phyloP scores from a whole-genome alignment of 2,888 invertebrate species.

The Rhyacophila evoluta region DNA sequence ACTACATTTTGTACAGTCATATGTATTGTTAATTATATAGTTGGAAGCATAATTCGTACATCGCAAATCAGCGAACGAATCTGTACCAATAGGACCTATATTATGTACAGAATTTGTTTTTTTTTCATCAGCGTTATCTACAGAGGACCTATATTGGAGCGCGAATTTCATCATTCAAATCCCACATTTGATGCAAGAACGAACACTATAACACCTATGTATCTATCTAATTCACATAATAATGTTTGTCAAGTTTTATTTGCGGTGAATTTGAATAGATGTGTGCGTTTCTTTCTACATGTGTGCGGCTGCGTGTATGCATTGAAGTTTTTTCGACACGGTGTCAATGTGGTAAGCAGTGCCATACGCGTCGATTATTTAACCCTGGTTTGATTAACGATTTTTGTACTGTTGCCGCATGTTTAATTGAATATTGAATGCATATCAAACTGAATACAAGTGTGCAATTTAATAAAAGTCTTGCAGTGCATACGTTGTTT shows the following conservation, averaged over 20 bases:
- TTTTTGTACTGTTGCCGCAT: not conserved
- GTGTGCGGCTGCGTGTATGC: not conserved
- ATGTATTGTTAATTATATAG: no score
- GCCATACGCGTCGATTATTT: slow-evolving; percentile 14
- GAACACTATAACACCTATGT: not conserved
- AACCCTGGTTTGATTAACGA: slow-evolving; percentile 3
- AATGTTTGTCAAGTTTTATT: slow-evolving; percentile 12
- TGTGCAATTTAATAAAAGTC: no score
- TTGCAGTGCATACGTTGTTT: no score
- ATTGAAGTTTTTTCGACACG: not conserved
- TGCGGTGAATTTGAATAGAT: slow-evolving; percentile 12
- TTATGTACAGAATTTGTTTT: no score
- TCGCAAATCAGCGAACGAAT: no score
- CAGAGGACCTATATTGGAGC: not conserved
- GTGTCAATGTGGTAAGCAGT: slow-evolving; percentile 18
- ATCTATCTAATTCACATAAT: slow-evolving; percentile 6
- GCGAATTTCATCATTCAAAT: not conserved
- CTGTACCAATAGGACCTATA: no score
- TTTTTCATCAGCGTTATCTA: not conserved
- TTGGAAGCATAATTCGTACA: no score
- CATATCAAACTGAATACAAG: no score
- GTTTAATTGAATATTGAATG: no score
- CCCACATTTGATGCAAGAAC: not conserved
- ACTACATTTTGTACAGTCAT: no score
- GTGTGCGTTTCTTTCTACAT: not conserved